These are phyloP conservation scores for Numenius arquata DNA, from an alignment of 2,113 vertebrate species.

Conservation along the genomic window DNA sequence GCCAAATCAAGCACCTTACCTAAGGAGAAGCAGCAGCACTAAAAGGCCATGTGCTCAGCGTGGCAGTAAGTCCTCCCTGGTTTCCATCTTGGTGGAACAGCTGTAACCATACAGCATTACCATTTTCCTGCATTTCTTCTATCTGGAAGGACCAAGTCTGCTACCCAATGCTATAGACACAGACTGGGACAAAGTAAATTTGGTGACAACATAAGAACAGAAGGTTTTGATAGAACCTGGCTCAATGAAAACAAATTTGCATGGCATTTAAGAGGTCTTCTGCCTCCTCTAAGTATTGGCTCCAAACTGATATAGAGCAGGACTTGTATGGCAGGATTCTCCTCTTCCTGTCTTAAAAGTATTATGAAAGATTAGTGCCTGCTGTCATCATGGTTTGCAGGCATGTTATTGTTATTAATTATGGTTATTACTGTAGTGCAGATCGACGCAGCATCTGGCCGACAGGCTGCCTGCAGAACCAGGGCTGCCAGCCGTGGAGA, in stretches of 20 bases:
- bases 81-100: background rate
- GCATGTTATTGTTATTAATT: conserved; percentile 66
- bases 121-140: background rate
- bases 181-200: background rate
- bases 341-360: conserved; percentile 67
- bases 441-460: conserved; percentile 36
- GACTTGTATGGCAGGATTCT: conserved; percentile 42
- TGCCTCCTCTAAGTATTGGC: conserved; percentile 14
- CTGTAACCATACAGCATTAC: background rate
- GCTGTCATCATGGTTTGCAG: conserved; percentile 47
- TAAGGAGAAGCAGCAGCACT: background rate
- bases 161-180: background rate
- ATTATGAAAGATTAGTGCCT: conserved; percentile 63
- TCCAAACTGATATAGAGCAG: conserved; percentile 52
- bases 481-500: background rate
- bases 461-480: background rate
- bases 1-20: background rate
- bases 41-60: background rate
- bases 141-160: background rate
- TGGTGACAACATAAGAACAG: background rate
- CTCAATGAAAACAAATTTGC: background rate
- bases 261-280: conserved; percentile 2
- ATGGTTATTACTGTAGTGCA: conserved; percentile 12
- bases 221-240: background rate
- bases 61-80: background rate